phyloP scores from a whole-genome alignment of 2,113 vertebrate species.

The Chionodraco myersi region DNA sequence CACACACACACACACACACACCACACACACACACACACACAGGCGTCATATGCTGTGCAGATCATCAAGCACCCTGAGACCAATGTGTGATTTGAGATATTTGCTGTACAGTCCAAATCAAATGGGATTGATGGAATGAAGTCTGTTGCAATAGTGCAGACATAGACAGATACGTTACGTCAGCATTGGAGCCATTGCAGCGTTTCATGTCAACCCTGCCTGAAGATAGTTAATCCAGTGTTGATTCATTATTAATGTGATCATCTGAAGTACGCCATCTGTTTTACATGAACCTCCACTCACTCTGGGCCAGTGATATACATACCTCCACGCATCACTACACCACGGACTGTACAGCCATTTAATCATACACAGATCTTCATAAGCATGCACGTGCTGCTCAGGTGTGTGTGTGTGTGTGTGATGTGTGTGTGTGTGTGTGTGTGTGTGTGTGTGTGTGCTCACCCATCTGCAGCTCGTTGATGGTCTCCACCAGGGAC shows the following conservation, averaged over 20 bases:
- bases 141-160: too few relatives aligned
- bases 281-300: neutral
- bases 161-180: too few relatives aligned
- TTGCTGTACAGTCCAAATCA: too few relatives aligned
- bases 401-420: constrained; percentile 11
- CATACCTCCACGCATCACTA: neutral
- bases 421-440: neutral
- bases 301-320: neutral
- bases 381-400: neutral
- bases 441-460: constrained; percentile 18
- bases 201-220: too few relatives aligned
- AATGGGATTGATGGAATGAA: too few relatives aligned
- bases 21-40: too few relatives aligned
- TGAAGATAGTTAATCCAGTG: neutral
- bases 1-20: too few relatives aligned
- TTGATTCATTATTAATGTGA: neutral
- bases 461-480: constrained; percentile 96
- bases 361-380: too few relatives aligned
- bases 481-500: constrained; percentile 96
- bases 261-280: neutral
- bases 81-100: too few relatives aligned
- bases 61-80: too few relatives aligned
- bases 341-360: neutral
- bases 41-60: too few relatives aligned
- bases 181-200: too few relatives aligned